These are phyloP conservation scores for Nansenia antarctica DNA, from an alignment of 2,113 vertebrate genomes.

Conservation along the genomic window DNA sequence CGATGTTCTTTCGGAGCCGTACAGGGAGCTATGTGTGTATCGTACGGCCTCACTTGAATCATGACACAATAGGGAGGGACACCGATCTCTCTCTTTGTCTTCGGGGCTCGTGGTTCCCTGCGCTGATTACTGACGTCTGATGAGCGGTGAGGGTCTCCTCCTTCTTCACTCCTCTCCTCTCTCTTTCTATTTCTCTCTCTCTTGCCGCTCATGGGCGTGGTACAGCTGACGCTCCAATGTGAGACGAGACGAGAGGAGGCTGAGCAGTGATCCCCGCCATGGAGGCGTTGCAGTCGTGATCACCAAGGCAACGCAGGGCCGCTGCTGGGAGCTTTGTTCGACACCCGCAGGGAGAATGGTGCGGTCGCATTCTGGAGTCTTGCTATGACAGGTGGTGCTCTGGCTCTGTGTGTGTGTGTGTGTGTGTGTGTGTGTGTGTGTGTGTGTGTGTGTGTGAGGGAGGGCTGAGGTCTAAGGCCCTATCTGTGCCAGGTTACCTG, in stretches of 20 bases:
- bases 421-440: neutral
- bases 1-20: too few relatives aligned
- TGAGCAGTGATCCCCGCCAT: neutral
- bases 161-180: slow-evolving; percentile 11
- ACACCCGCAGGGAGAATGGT: neutral
- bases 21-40: too few relatives aligned
- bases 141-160: neutral
- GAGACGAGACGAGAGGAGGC: slow-evolving; percentile 21
- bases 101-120: neutral
- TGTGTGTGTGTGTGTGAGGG: slow-evolving; percentile 30
- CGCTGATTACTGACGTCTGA: neutral
- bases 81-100: neutral
- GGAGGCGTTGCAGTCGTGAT: slow-evolving; percentile 19
- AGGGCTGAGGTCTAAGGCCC: slow-evolving; percentile 39
- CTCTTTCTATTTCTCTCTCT: neutral
- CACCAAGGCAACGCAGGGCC: slow-evolving; percentile 57
- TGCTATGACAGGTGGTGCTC: slow-evolving; percentile 56
- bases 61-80: neutral
- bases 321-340: slow-evolving; percentile 43
- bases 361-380: slow-evolving; percentile 11
- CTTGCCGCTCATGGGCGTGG: slow-evolving; percentile 54
- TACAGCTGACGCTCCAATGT: slow-evolving; percentile 36
- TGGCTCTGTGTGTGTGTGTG: neutral
- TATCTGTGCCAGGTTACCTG: slow-evolving; percentile 44
- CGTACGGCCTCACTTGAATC: neutral